Evolutionary conservation across 2,797 vertebrate genomes (phyloP).

Genomic region (Iguana delicatissima): DNA sequence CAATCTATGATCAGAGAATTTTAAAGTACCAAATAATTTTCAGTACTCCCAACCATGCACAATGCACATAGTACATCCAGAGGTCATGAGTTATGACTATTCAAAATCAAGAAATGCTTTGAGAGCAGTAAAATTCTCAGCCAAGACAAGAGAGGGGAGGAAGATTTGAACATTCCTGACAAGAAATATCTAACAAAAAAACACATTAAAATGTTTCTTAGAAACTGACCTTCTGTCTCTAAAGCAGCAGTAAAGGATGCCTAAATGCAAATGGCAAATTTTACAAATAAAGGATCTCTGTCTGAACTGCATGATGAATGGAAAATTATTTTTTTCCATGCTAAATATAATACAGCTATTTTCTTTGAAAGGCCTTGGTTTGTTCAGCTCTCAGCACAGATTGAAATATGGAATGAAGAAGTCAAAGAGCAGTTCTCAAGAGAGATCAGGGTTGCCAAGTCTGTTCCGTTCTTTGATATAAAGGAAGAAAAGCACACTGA

Average conservation of each 20-base stretch:
- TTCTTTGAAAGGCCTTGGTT: not conserved
- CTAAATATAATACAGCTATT: slow-evolving; percentile 12
- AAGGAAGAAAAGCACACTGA: slow-evolving; percentile 31
- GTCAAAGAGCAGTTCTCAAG: slow-evolving; percentile 35
- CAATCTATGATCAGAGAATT: not conserved
- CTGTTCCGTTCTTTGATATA: slow-evolving; percentile 26
- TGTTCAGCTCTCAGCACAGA: slow-evolving; percentile 30
- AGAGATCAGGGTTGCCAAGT: slow-evolving; percentile 26
- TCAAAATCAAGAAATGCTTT: not conserved
- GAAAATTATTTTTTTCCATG: not conserved
- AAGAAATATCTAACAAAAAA: not conserved
- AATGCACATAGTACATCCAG: not conserved
- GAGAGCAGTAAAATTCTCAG: not conserved
- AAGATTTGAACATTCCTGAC: not conserved
- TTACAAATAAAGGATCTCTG: not conserved
- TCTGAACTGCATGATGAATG: slow-evolving; percentile 9
- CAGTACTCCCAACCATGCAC: not conserved
- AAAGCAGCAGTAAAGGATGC: not conserved
- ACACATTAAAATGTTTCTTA: not conserved
- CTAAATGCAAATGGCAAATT: not conserved
- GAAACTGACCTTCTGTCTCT: not conserved
- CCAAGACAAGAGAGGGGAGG: not conserved
- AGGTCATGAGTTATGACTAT: not conserved
- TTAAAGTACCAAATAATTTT: no score
- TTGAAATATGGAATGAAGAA: slow-evolving; percentile 37